Evolutionary conservation across 2,888 invertebrate species (phyloP), one percentile per base, ranked within the genome.

Genomic region (Watsonalla binaria): DNA sequence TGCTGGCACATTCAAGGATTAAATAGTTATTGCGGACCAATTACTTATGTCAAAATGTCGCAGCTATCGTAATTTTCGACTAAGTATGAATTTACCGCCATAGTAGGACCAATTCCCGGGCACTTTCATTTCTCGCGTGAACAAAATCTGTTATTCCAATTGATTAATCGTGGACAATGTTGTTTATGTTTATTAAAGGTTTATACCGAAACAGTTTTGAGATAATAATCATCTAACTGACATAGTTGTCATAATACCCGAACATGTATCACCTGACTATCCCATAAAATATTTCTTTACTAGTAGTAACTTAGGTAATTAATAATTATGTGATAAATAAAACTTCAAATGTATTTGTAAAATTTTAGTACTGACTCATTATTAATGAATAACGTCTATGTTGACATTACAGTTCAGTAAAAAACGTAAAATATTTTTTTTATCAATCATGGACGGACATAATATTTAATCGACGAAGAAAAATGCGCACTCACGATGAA

Each of bases 71-170:
- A 48, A 35, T 48, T 48, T 34, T 54, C 54, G 55, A 54, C 51
- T 55, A 46, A 13, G 49, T 50, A 45, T 54, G 57, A 59, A 59
- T 58, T 54, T 52, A 51, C 49, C 48, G 47, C 11, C 42, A 51
- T 45, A 11, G 42, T 67, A 69, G 57, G 54, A 59, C 59, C 70
- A 72, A 63, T 72, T 76, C 76, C 75, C 74, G 80, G 72, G 78
- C 72, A 84, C 89, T 89, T 89, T 89, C 89, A 80, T 81, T 84
- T 88, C 80, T 90, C 78, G 88, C 89, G 89, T 89, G 89, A 82
- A 84, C 73, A 70, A 76, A 76, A 76, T 78, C 78, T 76, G 74
- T 83, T 72, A 57, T 65, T 69, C 59, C 76, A 68, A 68, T 69
- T 70, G 67, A 64, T 70, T 76, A 66, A 66, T 74, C 64, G 62